Evolutionary conservation across 2,113 vertebrate species (phyloP).

Genomic region (Hydropotes inermis): DNA sequence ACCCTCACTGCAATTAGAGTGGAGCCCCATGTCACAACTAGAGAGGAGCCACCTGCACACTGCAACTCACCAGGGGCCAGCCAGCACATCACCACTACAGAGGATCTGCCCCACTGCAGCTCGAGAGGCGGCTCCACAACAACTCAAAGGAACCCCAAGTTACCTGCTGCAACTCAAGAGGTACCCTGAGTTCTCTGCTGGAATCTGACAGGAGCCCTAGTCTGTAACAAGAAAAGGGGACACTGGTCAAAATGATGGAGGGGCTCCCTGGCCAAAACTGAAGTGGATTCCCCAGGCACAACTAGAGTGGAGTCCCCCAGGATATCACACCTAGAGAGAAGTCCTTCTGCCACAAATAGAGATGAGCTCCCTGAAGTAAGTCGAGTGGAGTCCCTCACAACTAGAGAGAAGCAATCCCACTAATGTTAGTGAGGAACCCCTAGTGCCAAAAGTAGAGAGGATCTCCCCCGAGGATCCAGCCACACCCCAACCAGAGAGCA

Average conservation of each 20-base stretch:
- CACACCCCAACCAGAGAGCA: background rate
- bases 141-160: background rate
- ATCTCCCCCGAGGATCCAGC: background rate
- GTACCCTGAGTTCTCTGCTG: too few species aligned
- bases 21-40: background rate
- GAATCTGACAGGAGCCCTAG: background rate
- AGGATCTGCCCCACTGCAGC: background rate
- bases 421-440: background rate
- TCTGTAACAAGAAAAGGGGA: background rate
- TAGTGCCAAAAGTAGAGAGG: background rate
- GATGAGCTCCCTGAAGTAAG: background rate
- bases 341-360: background rate
- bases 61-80: background rate
- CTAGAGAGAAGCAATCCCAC: background rate
- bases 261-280: background rate
- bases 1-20: background rate
- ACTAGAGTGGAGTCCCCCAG: background rate
- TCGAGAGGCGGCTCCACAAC: background rate
- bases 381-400: background rate
- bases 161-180: background rate
- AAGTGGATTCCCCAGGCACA: background rate
- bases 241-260: background rate
- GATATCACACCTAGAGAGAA: background rate
- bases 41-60: background rate
- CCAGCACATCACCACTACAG: background rate